These are phyloP conservation scores for Epinephelus cyanopodus DNA, from an alignment of 2,113 vertebrate genomes.

Conservation along the genomic window DNA sequence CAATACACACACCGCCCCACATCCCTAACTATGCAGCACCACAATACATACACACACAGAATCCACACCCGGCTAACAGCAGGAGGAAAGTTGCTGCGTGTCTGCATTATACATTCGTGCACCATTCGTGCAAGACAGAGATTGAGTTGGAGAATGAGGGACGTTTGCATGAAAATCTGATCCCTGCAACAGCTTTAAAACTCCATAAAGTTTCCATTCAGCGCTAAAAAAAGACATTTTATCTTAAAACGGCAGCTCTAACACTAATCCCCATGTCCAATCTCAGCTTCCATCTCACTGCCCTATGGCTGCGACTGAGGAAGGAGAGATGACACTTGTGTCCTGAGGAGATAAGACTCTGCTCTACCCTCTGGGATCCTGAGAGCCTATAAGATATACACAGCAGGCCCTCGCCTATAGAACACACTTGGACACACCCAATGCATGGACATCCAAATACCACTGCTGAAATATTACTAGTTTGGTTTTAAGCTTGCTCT, in stretches of 20 bases:
- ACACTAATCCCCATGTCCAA: constrained; percentile 40
- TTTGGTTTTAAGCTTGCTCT: background rate
- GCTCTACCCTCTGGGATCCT: constrained; percentile 37
- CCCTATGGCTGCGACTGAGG: constrained; percentile 36
- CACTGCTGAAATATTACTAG: background rate
- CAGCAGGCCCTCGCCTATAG: constrained; percentile 5
- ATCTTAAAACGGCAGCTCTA: constrained; percentile 37
- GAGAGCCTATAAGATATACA: constrained; percentile 14
- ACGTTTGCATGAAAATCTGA: constrained; percentile 13
- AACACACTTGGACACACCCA: background rate
- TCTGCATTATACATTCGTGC: constrained; percentile 29
- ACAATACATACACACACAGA: constrained; percentile 60
- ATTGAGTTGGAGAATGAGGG: background rate
- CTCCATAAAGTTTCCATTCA: constrained; percentile 30
- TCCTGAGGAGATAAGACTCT: constrained; percentile 54
- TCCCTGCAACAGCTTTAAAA: constrained; percentile 16
- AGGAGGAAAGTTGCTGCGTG: constrained; percentile 41
- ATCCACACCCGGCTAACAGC: constrained; percentile 39
- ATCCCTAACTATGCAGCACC: constrained; percentile 45
- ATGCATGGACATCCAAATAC: background rate
- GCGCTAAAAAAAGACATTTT: constrained; percentile 1
- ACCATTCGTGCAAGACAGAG: constrained; percentile 21
- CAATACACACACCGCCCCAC: constrained; percentile 41
- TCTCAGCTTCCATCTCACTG: constrained; percentile 47
- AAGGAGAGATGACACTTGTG: constrained; percentile 54